Evolutionary conservation across 53 echinoderm and acorn worm species (phyloP).

Genomic region (Zoroaster sp.): DNA sequence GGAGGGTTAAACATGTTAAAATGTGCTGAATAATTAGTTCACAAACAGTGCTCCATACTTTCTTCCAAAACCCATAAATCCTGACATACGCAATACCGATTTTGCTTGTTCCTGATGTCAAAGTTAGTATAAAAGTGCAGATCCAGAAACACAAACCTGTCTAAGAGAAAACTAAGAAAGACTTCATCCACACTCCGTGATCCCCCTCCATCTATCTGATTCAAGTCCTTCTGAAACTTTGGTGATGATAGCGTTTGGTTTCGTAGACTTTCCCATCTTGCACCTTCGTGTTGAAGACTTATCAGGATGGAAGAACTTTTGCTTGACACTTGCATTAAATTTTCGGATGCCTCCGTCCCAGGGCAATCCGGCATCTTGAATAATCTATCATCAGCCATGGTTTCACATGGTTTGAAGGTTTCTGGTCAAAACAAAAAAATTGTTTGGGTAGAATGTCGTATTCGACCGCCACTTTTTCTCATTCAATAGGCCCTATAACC

Average conservation of each 20-base stretch:
- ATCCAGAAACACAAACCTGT: constrained; percentile 5
- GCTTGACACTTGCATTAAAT: not conserved
- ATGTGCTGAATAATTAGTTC: too few species aligned
- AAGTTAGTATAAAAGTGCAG: too few species aligned
- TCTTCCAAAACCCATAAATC: too few species aligned
- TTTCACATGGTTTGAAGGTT: not conserved
- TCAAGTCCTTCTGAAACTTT: not conserved
- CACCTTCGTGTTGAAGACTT: not conserved
- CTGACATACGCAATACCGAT: too few species aligned
- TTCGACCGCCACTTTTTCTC: too few species aligned
- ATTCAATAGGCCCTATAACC: too few species aligned
- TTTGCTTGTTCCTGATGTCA: too few species aligned
- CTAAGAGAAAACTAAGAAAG: constrained; percentile 11
- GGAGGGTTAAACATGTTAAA: too few species aligned
- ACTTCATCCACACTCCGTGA: constrained; percentile 7
- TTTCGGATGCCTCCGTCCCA: not conserved
- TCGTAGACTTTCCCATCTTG: constrained; percentile 12
- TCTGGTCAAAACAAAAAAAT: not conserved
- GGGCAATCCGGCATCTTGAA: not conserved
- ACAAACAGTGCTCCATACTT: too few species aligned
- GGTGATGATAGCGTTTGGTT: not conserved
- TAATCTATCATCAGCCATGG: not conserved
- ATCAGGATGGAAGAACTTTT: not conserved
- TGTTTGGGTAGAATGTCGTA: too few species aligned
- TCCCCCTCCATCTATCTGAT: not conserved